Evolutionary conservation across 2,113 vertebrate genomes (phyloP), one percentile per base, ranked within the genome.

Genomic region (Ifrita kowaldi): DNA sequence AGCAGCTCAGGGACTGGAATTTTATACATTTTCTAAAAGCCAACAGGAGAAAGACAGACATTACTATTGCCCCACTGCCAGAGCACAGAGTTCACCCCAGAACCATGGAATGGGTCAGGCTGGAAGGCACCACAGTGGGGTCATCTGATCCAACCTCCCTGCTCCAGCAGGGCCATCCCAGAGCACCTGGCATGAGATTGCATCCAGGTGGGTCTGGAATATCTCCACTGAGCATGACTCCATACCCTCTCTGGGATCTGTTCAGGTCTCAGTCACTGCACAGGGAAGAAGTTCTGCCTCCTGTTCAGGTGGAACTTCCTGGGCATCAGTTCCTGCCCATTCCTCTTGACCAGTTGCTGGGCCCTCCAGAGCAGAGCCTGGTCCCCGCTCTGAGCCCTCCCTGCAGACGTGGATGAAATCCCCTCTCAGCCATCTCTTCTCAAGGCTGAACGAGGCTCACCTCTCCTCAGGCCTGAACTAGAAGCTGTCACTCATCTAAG

Each of bases 1-100:
- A 35, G 35, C 13, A 42, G 6, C 9, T 13, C 33, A 41, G 22
- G 11, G 26, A 32, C 30, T 84, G 64, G 11, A 11, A 5, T 23
- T 47, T 41, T 7, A 3, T 8, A 0, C 33, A 0, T 60, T 62
- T 79, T 69, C 35, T 86, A 8, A 91, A 77, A 84, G 28, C 13
- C 11, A 55, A 0, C 0, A 1, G 7, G 30, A 23, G 50, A 52
- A 44, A 70, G 22, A 7, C 33, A 37, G 55, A 4, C 21, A 37
- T 13, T 10, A 2, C 7, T 22, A 1, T 11, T 33, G 22, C 21
- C 23, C 23, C 9, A 5, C 4, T 84, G 23, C 24, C 37, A n/a
- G 22, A 28, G 65, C n/a, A 74, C 9, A 65, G 50, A 12, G 1
- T 53, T 83, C 15, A 76, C 4, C 47, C 21, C 39, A 19, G 17